Evolutionary conservation across 2,797 vertebrate genomes (phyloP).

Genomic region (Pseudopleuronectes americanus): DNA sequence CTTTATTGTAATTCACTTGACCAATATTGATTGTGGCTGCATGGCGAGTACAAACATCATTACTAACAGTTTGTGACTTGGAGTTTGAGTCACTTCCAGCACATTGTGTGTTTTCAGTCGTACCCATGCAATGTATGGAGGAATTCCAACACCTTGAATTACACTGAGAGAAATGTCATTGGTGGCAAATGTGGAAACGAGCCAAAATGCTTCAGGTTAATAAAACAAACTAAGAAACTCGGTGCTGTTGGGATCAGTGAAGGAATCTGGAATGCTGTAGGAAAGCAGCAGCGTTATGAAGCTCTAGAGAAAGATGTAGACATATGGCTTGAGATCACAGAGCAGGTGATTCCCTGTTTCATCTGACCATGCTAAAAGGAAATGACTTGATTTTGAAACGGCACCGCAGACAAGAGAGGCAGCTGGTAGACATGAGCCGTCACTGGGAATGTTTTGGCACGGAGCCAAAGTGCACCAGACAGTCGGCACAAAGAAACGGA

Average conservation of each 20-base stretch:
- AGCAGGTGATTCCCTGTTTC: constrained; percentile 29
- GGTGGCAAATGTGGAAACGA: neutral
- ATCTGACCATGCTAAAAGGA: constrained; percentile 29
- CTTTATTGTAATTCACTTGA: constrained; percentile 17
- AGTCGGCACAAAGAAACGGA: constrained; percentile 21
- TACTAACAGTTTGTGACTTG: neutral
- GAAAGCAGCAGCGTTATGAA: constrained; percentile 13
- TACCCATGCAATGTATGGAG: neutral
- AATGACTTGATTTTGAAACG: constrained; percentile 49
- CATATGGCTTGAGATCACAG: constrained; percentile 32
- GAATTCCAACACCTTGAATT: neutral
- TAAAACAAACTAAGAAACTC: neutral
- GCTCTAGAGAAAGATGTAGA: neutral
- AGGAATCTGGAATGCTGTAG: neutral
- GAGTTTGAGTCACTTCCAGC: neutral
- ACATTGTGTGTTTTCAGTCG: neutral
- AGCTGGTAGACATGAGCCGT: constrained; percentile 41
- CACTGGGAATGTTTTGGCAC: constrained; percentile 36
- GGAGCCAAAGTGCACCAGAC: neutral
- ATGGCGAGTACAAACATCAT: neutral
- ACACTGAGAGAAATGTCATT: neutral
- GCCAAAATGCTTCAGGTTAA: neutral
- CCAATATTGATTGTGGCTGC: constrained; percentile 21
- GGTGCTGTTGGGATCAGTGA: neutral
- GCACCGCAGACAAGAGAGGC: constrained; percentile 20